Conservation (phyloP, 2,797 vertebrate genomes). For the Mormyrus proboscirostris region DNA sequence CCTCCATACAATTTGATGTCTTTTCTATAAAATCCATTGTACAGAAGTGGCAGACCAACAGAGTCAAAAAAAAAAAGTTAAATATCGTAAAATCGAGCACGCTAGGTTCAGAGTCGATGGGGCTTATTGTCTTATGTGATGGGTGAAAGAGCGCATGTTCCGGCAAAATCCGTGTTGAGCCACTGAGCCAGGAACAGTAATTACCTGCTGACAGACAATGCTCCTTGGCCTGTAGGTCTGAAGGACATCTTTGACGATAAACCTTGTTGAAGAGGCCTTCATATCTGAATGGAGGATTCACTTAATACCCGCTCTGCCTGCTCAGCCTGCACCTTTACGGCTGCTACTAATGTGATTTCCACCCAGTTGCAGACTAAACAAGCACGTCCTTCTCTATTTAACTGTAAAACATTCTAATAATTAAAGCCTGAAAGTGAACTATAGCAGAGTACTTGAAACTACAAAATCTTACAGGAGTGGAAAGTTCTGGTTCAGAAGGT, state of each 20-base stretch:
- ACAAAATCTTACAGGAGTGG: background rate
- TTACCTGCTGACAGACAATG: slow-evolving; percentile 49
- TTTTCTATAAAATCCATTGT: slow-evolving; percentile 90
- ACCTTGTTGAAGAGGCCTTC: slow-evolving; percentile 37
- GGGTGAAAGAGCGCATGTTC: slow-evolving; percentile 38
- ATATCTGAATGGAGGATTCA: slow-evolving; percentile 30
- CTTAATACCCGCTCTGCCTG: slow-evolving; percentile 13
- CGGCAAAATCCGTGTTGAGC: slow-evolving; percentile 43
- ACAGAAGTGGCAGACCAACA: slow-evolving; percentile 78
- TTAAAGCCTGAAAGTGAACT: background rate
- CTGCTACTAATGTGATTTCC: background rate
- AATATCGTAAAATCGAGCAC: slow-evolving; percentile 59
- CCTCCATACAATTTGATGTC: slow-evolving; percentile 81
- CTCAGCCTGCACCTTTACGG: background rate
- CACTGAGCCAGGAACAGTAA: slow-evolving; percentile 45
- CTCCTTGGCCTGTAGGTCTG: slow-evolving; percentile 36
- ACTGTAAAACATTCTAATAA: background rate
- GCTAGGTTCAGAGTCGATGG: slow-evolving; percentile 51
- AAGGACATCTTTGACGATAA: slow-evolving; percentile 32
- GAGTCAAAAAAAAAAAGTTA: slow-evolving; percentile 65
- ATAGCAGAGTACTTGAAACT: background rate
- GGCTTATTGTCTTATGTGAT: slow-evolving; percentile 59
- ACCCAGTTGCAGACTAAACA: background rate
- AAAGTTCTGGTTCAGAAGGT: background rate
- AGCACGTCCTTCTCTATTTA: background rate